Conservation (phyloP, 53 echinoderm and acorn worm species). For the Zoroaster sp. region DNA sequence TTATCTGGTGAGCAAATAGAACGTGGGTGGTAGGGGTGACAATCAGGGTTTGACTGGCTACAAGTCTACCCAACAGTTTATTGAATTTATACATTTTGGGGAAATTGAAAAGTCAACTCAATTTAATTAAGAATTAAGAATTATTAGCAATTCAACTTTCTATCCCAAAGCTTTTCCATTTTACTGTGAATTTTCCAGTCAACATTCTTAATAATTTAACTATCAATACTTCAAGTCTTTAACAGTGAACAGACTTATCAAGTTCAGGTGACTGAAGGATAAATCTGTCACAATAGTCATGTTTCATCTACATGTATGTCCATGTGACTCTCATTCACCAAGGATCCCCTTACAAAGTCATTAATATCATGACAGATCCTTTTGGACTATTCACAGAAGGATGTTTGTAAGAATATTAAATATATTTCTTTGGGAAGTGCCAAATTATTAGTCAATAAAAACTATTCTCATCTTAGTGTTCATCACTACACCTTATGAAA, state of each 20-base stretch:
- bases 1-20: constrained; percentile 17
- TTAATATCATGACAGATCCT: too few relatives aligned
- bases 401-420: too few relatives aligned
- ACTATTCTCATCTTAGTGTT: too few relatives aligned
- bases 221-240: neutral
- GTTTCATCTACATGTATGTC: neutral
- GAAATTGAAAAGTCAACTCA: neutral
- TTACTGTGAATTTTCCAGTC: neutral
- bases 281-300: neutral
- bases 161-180: neutral
- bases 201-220: neutral
- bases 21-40: neutral
- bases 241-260: neutral
- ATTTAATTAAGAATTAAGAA: neutral
- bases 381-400: too few relatives aligned
- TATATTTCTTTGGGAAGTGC: too few relatives aligned
- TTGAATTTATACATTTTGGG: neutral
- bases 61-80: neutral
- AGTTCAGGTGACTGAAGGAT: neutral
- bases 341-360: too few relatives aligned
- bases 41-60: constrained; percentile 9
- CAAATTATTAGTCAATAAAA: too few relatives aligned
- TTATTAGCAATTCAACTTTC: neutral
- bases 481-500: too few relatives aligned
- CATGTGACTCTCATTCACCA: neutral